These are phyloP conservation scores for Nasonovia ribisnigri DNA, from an alignment of 2,888 invertebrate species.

Conservation along the genomic window DNA sequence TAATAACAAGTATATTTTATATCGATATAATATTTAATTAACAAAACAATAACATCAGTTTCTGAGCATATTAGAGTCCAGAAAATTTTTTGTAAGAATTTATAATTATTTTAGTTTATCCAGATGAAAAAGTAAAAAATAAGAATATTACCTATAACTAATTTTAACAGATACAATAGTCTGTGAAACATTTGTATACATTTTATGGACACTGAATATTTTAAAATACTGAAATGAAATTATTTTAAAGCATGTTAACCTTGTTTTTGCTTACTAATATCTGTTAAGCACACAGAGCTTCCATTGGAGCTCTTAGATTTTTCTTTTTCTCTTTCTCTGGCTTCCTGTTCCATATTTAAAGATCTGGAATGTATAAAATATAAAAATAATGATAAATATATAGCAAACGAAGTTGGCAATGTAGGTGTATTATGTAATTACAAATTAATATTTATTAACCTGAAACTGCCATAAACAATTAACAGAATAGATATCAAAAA, in stretches of 20 bases:
- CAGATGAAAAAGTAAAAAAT: background rate
- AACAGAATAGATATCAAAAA: conserved; percentile 97
- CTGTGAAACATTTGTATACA: background rate
- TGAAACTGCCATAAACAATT: conserved; percentile 96
- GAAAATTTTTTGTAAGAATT: conserved; percentile 42
- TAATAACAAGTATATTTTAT: background rate
- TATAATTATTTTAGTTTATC: background rate
- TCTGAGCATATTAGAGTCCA: conserved; percentile 20
- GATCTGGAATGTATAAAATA: conserved; percentile 75
- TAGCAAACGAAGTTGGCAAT: background rate
- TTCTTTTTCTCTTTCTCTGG: conserved; percentile 82
- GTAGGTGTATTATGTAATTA: background rate
- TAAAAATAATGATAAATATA: conserved; percentile 49
- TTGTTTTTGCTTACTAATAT: conserved; percentile 64
- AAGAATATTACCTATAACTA: background rate
- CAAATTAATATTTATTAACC: conserved; percentile 70
- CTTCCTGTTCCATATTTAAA: conserved; percentile 95
- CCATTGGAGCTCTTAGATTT: conserved; percentile 77
- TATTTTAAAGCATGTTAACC: conserved; percentile 61
- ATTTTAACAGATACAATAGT: background rate
- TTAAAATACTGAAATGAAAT: conserved; percentile 53
- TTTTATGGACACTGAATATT: conserved; percentile 34
- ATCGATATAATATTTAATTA: conserved; percentile 23
- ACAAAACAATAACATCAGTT: conserved; percentile 53
- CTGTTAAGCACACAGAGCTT: conserved; percentile 68